Base-by-base conservation (phyloP, 2,113 vertebrate genomes). In the Trichechus manatus region DNA sequence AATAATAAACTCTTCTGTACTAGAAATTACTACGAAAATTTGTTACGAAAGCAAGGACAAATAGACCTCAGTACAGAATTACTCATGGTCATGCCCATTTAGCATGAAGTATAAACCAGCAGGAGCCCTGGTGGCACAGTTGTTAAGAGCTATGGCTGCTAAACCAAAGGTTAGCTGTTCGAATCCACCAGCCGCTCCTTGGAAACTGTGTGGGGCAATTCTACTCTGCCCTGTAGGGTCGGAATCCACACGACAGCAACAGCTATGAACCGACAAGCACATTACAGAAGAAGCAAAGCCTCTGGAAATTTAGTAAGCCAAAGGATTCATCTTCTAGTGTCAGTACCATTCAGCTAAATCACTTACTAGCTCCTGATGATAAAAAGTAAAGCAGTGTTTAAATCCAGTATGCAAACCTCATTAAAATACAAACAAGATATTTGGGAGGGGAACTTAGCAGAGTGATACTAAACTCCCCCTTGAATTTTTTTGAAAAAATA, bases 241-340 rank as follows among this genome's bases (percentile, higher is more conserved):
- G 39, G 39, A 39, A 39, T 39, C 39, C 2, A 39, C 39, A 3
- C 3, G 39, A 39, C 39, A 39, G 39, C 39, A 39, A 39, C 39
- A 3, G 39, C 2, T 39, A 39, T 39, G 39, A 39, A 39, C 39
- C 1, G 20, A 2, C 1, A 44, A 0, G 1, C 1, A 25, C 4
- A 3, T n/a, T 4, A 11, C 0, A 23, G 79, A 31, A 1, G 27
- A 79, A 17, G 11, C 13, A 22, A 44, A 63, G 23, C 9, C 10
- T 36, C n/a, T 20, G n/a, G 4, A 17, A 2, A 25, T 23, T 39
- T 22, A 11, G 10, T 13, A 56, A 44, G 39, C 3, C 3, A 6
- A 10, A 1, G 8, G 29, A 6, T 61, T 19, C 23, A 50, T 6
- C 20, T 20, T 9, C 47, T 39, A 75, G 33, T 5, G 63, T 23